Percentiles rank a stretch among this genome's conserved stretches.
Evolutionary conservation across 2,888 invertebrate species (phyloP).

Genomic region (Hypselothyrea guttata): DNA sequence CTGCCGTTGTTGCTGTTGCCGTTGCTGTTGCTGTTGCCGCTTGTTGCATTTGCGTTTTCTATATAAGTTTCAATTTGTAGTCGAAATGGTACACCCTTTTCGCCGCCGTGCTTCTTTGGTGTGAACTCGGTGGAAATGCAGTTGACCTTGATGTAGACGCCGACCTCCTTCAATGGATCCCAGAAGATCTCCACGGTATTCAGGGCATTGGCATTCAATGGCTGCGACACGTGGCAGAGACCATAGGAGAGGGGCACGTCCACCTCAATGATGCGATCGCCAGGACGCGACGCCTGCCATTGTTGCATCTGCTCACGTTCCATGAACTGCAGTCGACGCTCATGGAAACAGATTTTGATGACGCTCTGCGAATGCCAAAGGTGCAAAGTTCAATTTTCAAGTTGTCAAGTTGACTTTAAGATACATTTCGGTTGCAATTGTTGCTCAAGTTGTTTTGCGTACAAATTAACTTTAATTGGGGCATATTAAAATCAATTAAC

Average conservation of each 20-base stretch:
- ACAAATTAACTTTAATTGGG: conserved; percentile 74
- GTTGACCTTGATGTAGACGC: conserved; percentile 97
- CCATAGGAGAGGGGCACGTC: conserved; percentile 97
- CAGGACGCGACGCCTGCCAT: conserved; percentile 95
- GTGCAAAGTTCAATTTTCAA: conserved; percentile 34
- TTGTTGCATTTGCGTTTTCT: conserved; percentile 67
- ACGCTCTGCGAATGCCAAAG: conserved; percentile 86
- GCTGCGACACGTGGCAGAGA: conserved; percentile 91
- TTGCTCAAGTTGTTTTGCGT: conserved; percentile 54
- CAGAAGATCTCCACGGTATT: conserved; percentile 95
- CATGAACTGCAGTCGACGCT: conserved; percentile 96
- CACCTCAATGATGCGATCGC: conserved; percentile 95
- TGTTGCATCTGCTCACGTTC: conserved; percentile 95
- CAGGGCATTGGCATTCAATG: conserved; percentile 85
- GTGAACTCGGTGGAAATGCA: conserved; percentile 99
- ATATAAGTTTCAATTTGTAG: conserved; percentile 94
- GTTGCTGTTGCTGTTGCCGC: conserved; percentile 26
- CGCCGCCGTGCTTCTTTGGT: conserved; percentile 98
- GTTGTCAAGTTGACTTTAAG: conserved; percentile 13
- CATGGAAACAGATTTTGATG: conserved; percentile 97
- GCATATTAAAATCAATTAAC: conserved; percentile 80
- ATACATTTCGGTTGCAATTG: conserved; percentile 16
- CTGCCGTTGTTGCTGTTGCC: conserved; percentile 24
- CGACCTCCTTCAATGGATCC: conserved; percentile 98
- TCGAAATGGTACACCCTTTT: conserved; percentile 98